phyloP scores from a whole-genome alignment of 2,888 invertebrate genomes.

The Stenichneumon culpator region DNA sequence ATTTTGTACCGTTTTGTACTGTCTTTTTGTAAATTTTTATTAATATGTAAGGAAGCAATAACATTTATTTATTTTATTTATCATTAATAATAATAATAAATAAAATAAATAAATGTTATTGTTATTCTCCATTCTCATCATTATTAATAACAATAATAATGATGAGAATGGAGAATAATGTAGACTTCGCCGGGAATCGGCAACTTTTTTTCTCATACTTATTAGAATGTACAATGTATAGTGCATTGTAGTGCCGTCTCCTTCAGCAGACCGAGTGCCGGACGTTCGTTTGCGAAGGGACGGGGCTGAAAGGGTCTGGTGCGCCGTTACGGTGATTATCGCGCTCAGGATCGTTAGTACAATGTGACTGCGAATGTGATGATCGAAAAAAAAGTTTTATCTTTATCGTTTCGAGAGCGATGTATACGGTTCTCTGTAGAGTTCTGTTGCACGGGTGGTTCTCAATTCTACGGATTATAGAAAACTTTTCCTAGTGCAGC shows the following conservation, averaged over 20 bases:
- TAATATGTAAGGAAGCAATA: no score
- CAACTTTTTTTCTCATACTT: conserved; percentile 27
- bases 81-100: no score
- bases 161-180: conserved; percentile 9
- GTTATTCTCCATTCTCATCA: no score
- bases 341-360: conserved; percentile 49
- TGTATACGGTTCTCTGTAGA: not conserved
- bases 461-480: not conserved
- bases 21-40: not conserved
- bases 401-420: conserved; percentile 15
- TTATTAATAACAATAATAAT: not conserved
- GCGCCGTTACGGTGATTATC: conserved; percentile 49
- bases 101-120: no score
- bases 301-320: conserved; percentile 20
- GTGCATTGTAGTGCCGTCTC: conserved; percentile 29
- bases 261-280: conserved; percentile 20
- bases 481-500: not conserved
- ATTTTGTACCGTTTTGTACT: no score
- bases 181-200: not conserved
- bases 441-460: not conserved
- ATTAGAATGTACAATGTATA: not conserved
- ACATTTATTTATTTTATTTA: no score
- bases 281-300: conserved; percentile 51
- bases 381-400: conserved; percentile 16
- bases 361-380: conserved; percentile 19